Percentiles rank a stretch among this genome's conserved stretches.
phyloP scores from a whole-genome alignment of 2,797 vertebrate genomes.

The Varecia variegata region DNA sequence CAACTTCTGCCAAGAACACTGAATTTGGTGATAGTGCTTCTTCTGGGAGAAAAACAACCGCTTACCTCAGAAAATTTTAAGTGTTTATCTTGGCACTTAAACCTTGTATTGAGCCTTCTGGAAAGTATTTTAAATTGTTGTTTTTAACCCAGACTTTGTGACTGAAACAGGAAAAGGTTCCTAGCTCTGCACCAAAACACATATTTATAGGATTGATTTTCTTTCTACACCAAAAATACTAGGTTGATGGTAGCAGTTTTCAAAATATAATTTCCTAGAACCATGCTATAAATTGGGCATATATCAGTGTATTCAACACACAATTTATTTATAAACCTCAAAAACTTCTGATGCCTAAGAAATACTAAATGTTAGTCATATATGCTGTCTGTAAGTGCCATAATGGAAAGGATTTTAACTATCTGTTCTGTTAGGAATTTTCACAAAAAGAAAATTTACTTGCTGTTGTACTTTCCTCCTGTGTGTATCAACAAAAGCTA shows the following conservation, averaged over 20 bases:
- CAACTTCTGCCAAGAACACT: slow-evolving; percentile 63
- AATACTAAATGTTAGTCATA: slow-evolving; percentile 12
- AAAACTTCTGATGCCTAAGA: slow-evolving; percentile 32
- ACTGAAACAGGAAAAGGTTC: slow-evolving; percentile 70
- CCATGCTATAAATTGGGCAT: slow-evolving; percentile 29
- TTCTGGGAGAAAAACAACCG: slow-evolving; percentile 72
- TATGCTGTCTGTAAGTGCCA: background rate
- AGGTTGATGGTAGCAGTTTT: slow-evolving; percentile 52
- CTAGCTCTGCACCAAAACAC: slow-evolving; percentile 60
- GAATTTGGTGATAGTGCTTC: slow-evolving; percentile 68
- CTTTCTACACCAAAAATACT: slow-evolving; percentile 63
- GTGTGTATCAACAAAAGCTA: background rate
- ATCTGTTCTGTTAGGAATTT: background rate
- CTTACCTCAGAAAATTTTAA: slow-evolving; percentile 69
- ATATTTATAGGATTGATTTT: slow-evolving; percentile 64
- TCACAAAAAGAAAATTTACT: background rate
- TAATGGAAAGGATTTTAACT: background rate
- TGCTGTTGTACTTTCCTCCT: background rate
- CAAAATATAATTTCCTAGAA: slow-evolving; percentile 43
- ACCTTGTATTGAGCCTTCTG: slow-evolving; percentile 72
- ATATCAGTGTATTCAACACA: slow-evolving; percentile 12
- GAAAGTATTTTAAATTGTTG: slow-evolving; percentile 77
- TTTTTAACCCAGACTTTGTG: slow-evolving; percentile 70
- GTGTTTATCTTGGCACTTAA: slow-evolving; percentile 72
- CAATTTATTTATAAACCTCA: slow-evolving; percentile 43